Evolutionary conservation across 2,888 invertebrate species (phyloP), one percentile per base, ranked within the genome.

Genomic region (Torymus aiolomorphi): DNA sequence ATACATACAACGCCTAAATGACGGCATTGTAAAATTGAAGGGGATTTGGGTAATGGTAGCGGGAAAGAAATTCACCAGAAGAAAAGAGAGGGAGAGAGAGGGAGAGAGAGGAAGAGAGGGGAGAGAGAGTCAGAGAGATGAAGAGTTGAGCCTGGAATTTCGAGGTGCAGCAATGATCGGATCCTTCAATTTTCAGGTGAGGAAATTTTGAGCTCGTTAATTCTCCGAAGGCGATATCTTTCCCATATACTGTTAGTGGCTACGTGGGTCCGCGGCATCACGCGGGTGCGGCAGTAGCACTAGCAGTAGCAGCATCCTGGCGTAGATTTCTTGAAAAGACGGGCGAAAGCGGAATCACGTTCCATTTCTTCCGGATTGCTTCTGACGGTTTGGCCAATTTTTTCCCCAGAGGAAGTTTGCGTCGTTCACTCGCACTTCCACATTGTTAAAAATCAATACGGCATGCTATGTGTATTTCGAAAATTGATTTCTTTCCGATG

Each of bases 341-440:
- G 42, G 8, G 42, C 63, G 76, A 73, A 62, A 73, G 51, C 66
- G 76, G 67, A 80, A 81, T 80, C 80, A 76, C 70, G 72, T 76
- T 70, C 72, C 72, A 76, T 78, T 76, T 81, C 76, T 81, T 76
- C 67, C 63, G 62, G 61, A 81, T 78, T 76, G 69, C 75, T 18
- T 16, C 31, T 62, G 57, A 66, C 20, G 42, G 49, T 56, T 66
- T 13, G 54, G 18, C 11, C 62, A 59, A 49, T 72, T 80, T 67
- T 67, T 59, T 70, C 13, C 49, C 42, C 1, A 13, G n/a, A 16
- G 10, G 18, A 77, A 52, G 54, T 73, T 62, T 62, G 57, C 13
- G 51, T 20, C 12, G 52, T 8, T 12, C 8, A 42, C 42, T 42
- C 42, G 42, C 42, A 8, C 59, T 24, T 54, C 20, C 20, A 42